Conservation (phyloP, 2,113 vertebrate genomes). For the Chaetorhynchus papuensis region DNA sequence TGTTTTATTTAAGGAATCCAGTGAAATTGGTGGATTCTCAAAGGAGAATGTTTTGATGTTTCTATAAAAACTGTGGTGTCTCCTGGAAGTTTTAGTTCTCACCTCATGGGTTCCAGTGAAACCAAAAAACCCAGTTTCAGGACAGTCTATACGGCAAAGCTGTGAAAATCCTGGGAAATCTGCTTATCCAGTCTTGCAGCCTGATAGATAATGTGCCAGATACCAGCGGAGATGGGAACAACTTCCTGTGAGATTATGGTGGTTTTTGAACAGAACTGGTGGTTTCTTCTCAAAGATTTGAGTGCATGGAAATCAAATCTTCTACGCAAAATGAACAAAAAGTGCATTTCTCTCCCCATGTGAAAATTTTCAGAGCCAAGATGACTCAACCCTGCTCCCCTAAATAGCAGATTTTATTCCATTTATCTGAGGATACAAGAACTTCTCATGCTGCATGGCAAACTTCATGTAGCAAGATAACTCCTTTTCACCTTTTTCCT, state of each 20-base stretch:
- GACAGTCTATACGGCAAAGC: background rate
- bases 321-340: background rate
- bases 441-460: background rate
- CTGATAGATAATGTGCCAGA: background rate
- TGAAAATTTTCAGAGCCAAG: background rate
- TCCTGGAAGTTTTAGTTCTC: background rate
- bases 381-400: background rate
- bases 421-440: background rate
- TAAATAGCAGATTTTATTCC: background rate
- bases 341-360: background rate
- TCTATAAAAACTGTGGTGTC: background rate
- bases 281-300: background rate
- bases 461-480: background rate
- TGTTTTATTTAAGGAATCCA: background rate
- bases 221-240: background rate
- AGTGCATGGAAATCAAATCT: background rate
- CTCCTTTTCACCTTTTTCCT: background rate
- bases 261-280: background rate
- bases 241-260: background rate
- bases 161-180: background rate
- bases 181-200: background rate
- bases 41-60: background rate
- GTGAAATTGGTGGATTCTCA: background rate
- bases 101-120: background rate
- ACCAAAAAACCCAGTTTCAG: background rate